phyloP scores from a whole-genome alignment of 2,888 invertebrate species.

The Poecilus cupreus region DNA sequence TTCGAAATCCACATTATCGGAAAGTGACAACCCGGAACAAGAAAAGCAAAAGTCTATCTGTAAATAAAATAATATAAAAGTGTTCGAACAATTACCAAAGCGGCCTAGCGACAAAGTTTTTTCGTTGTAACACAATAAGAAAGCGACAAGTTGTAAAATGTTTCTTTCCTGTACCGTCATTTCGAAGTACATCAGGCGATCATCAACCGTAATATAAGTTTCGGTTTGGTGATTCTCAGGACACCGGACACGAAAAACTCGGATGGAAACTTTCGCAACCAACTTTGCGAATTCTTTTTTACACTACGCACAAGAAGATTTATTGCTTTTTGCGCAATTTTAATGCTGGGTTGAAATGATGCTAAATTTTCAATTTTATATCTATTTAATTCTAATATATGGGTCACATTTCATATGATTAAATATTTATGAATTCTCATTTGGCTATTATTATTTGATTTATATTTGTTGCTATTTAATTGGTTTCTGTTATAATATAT shows the following conservation, averaged over 20 bases:
- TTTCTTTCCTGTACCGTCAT: conserved; percentile 16
- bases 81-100: conserved; percentile 35
- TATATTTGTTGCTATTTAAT: background rate
- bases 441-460: conserved; percentile 5
- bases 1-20: background rate
- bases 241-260: background rate
- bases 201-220: background rate
- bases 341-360: background rate
- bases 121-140: conserved; percentile 4
- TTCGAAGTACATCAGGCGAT: background rate
- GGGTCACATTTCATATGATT: background rate
- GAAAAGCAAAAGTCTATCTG: conserved; percentile 24
- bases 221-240: background rate
- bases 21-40: background rate
- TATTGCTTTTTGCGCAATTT: background rate
- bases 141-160: conserved; percentile 41
- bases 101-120: conserved; percentile 7
- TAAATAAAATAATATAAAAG: conserved; percentile 39
- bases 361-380: background rate
- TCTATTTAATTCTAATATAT: background rate
- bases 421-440: conserved; percentile 18
- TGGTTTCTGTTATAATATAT: conserved; percentile 7
- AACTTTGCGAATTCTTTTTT: background rate
- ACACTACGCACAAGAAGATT: background rate
- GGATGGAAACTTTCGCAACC: background rate